These are phyloP conservation scores for Patella pellucida DNA, from an alignment of 2,888 invertebrate species.

Conservation along the genomic window DNA sequence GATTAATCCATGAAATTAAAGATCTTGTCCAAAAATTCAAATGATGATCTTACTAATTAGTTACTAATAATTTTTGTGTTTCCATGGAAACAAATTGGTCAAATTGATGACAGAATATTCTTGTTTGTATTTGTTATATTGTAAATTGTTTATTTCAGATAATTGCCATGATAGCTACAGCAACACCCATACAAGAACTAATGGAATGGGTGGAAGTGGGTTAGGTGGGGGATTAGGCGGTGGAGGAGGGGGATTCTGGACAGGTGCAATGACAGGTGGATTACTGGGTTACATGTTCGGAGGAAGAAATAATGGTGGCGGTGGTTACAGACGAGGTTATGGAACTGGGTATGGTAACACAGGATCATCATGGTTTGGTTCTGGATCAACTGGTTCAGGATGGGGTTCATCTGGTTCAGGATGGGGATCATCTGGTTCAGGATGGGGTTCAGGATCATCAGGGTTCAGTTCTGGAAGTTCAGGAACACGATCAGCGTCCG, in stretches of 20 bases:
- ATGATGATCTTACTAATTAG: too few species aligned
- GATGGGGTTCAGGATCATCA: slow-evolving; percentile 30
- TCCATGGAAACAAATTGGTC: too few species aligned
- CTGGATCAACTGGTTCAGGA: slow-evolving; percentile 20
- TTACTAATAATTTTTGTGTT: too few species aligned
- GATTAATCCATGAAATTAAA: too few species aligned
- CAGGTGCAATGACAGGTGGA: slow-evolving; percentile 61
- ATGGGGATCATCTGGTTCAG: neutral
- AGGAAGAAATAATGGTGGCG: slow-evolving; percentile 34
- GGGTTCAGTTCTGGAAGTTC: slow-evolving; percentile 23
- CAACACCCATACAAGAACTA: neutral
- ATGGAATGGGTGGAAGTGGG: slow-evolving; percentile 1
- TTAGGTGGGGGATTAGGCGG: neutral
- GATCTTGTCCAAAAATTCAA: too few species aligned
- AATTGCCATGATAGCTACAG: neutral
- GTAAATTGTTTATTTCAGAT: neutral
- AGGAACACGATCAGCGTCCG: slow-evolving; percentile 57
- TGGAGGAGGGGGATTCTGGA: slow-evolving; percentile 57
- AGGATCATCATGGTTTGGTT: slow-evolving; percentile 18
- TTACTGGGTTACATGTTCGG: slow-evolving; percentile 59
- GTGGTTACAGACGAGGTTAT: slow-evolving; percentile 28
- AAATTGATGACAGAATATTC: too few species aligned
- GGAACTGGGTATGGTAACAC: slow-evolving; percentile 25
- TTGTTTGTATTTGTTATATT: too few species aligned
- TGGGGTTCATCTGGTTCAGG: slow-evolving; percentile 1